Evolutionary conservation across 2,888 invertebrate genomes (phyloP).

Genomic region (Doris montereyensis): DNA sequence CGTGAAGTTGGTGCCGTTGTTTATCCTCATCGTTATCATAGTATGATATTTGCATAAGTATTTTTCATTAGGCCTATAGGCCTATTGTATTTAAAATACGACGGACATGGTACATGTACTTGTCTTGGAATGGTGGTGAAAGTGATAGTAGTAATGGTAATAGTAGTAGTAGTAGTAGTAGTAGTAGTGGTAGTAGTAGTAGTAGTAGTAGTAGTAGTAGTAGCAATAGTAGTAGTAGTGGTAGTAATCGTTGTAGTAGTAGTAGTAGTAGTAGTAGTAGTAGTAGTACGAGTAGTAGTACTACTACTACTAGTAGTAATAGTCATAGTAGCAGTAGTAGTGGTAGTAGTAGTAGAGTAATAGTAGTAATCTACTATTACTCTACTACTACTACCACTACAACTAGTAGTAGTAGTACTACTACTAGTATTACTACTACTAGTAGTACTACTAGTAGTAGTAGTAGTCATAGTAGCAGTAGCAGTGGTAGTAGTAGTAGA

Average conservation of each 20-base stretch:
- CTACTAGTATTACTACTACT: background rate
- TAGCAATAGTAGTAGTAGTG: background rate
- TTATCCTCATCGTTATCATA: too few relatives aligned
- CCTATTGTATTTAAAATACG: too few relatives aligned
- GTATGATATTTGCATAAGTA: too few relatives aligned
- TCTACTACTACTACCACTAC: background rate
- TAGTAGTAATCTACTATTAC: too few relatives aligned
- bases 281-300: background rate
- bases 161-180: background rate
- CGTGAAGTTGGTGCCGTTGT: too few relatives aligned
- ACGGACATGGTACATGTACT: too few relatives aligned
- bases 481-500: background rate
- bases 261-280: background rate
- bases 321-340: background rate
- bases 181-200: conserved; percentile 1
- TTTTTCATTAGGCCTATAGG: too few relatives aligned
- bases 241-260: background rate
- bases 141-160: background rate
- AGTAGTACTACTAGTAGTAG: conserved; percentile 13
- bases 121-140: too few relatives aligned
- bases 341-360: too few relatives aligned
- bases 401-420: conserved; percentile 9
- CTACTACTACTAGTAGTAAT: background rate
- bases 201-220: conserved; percentile 5
- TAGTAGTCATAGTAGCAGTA: conserved; percentile 5